Conservation (phyloP, 2,888 invertebrate species). For the Drymonia ruficornis region DNA sequence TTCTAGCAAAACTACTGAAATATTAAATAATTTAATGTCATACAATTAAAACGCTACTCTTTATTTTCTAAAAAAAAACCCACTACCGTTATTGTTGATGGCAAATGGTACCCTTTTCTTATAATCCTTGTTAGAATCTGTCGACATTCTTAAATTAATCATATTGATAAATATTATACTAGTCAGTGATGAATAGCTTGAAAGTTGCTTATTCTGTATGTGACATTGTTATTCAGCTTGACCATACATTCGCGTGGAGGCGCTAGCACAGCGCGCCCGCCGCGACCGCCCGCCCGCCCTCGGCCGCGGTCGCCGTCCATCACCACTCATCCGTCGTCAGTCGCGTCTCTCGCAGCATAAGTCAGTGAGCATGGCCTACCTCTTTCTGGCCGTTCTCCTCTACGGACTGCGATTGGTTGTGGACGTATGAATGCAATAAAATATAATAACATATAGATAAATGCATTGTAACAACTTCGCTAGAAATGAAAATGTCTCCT, state of each 20-base stretch:
- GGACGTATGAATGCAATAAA: constrained; percentile 85
- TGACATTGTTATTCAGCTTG: constrained; percentile 40
- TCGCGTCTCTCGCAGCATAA: constrained; percentile 56
- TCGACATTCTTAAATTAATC: constrained; percentile 61
- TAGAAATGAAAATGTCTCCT: constrained; percentile 71
- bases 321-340: constrained; percentile 54
- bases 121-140: constrained; percentile 76
- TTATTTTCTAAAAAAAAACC: constrained; percentile 67
- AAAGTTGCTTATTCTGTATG: background rate
- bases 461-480: constrained; percentile 80
- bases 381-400: constrained; percentile 84
- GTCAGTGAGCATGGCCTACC: constrained; percentile 79
- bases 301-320: constrained; percentile 28
- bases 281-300: constrained; percentile 3
- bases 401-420: constrained; percentile 85
- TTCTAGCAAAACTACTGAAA: constrained; percentile 81
- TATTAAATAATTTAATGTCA: constrained; percentile 61
- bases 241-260: constrained; percentile 14
- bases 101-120: constrained; percentile 70
- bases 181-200: background rate
- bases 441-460: constrained; percentile 83
- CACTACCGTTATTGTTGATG: constrained; percentile 71
- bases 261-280: constrained; percentile 8
- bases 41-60: constrained; percentile 73
- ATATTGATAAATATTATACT: constrained; percentile 17